Base-by-base conservation (phyloP, 2,888 invertebrate species). In the Cryptus viduatorius region DNA sequence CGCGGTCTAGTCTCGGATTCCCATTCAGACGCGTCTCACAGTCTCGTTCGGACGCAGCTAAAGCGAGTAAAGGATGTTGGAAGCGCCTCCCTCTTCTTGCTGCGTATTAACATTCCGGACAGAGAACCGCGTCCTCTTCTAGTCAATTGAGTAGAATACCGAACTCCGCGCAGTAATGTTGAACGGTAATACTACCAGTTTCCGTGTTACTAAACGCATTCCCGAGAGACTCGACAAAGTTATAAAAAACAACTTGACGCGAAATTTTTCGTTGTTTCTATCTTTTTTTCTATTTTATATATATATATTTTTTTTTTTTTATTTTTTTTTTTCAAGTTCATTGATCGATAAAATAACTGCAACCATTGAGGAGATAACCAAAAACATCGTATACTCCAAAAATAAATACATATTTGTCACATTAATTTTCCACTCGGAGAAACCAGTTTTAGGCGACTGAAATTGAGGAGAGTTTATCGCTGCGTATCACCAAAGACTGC, bases 21-120 rank as follows among this genome's bases (percentile, higher is more conserved):
- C 79, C 85, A 86, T 86, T 86, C 83, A 86, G 75, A 48, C 82
- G 65, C 64, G 37, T 67, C 44, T 61, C 69, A 68, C 48, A 59
- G 65, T 81, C 81, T 78, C 48, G 69, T 81, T 78, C 59, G 46
- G 44, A 29, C 29, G 46, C 29, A 46, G 73, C n/a, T 31, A 61
- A 31, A 59, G 61, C 42, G 75, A 61, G 59, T 16, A 50, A 65
- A 64, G 59, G 77, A 80, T 71, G 72, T 76, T 73, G 48, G 80
- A 19, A 48, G 77, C 75, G 68, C 65, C 75, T 79, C 81, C 75
- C 76, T 68, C 76, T 68, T 67, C 68, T 72, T 76, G 79, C 81
- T 19, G 75, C 80, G 65, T 75, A 80, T 86, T 85, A 87, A 88
- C 86, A 88, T 87, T 87, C 87, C 87, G 64, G 65, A 31, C 29